These are phyloP conservation scores for Agelastica alni DNA, from an alignment of 2,888 invertebrate species.

Conservation along the genomic window DNA sequence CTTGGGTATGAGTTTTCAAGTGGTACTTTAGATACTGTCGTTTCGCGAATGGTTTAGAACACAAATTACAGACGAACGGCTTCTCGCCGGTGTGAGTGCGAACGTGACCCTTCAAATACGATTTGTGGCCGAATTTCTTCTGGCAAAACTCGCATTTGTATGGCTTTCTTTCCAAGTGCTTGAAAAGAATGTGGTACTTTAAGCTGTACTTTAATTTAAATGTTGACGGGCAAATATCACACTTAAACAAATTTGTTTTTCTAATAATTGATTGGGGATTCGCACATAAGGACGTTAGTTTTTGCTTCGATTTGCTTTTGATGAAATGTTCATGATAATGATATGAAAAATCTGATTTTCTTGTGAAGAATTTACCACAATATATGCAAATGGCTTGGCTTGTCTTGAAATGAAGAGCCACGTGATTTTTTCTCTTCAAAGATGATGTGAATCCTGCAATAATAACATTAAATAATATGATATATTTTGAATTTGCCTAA, in stretches of 20 bases:
- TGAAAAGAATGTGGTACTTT: neutral
- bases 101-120: neutral
- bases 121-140: neutral
- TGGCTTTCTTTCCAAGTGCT: neutral
- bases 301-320: too few species aligned
- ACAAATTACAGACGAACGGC: neutral
- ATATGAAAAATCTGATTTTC: neutral
- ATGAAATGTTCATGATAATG: conserved; percentile 3
- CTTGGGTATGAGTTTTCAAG: neutral
- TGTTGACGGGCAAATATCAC: neutral
- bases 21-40: neutral
- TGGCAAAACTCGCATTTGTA: neutral
- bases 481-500: neutral
- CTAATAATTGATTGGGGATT: too few species aligned
- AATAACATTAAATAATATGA: neutral
- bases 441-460: conserved; percentile 2
- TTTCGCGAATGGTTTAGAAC: neutral
- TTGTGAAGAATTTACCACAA: conserved; percentile 1
- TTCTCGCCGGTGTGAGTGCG: neutral
- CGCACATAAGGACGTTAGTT: too few species aligned
- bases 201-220: neutral
- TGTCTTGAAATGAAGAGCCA: conserved; percentile 1
- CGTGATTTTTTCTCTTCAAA: neutral
- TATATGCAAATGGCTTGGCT: neutral
- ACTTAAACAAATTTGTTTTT: neutral